Conservation (phyloP, 1,140 invertebrate genomes). For the Penaeus japonicus region DNA sequence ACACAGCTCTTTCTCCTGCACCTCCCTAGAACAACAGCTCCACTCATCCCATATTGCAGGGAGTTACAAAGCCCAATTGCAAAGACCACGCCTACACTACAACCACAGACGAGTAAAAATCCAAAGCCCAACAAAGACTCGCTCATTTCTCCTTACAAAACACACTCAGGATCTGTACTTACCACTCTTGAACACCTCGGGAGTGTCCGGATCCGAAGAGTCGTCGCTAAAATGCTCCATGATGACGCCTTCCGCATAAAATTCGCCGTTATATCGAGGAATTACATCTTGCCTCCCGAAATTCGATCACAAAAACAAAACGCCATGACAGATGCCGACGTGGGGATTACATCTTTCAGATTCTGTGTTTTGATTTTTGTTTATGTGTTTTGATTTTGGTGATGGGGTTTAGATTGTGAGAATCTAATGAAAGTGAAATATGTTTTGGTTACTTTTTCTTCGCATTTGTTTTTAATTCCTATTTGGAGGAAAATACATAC, state of each 20-base stretch:
- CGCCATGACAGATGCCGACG: slow-evolving; percentile 42
- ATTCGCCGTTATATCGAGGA: not conserved
- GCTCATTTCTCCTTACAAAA: not conserved
- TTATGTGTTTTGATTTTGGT: not conserved
- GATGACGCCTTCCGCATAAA: slow-evolving; percentile 7
- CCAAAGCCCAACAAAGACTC: not conserved
- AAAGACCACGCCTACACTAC: no score
- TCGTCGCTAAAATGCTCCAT: slow-evolving; percentile 53
- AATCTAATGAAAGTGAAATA: no score
- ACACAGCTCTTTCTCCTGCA: no score
- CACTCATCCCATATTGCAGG: no score
- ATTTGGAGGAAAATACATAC: no score
- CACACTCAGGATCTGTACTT: slow-evolving; percentile 1
- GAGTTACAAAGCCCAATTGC: no score
- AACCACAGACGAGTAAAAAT: no score
- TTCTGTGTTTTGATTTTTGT: not conserved
- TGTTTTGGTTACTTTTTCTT: no score
- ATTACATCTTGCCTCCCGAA: slow-evolving; percentile 33
- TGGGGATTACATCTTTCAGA: not conserved
- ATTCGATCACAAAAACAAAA: slow-evolving; percentile 51
- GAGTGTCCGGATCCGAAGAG: slow-evolving; percentile 48
- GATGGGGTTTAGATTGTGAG: not conserved
- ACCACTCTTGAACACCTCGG: slow-evolving; percentile 52
- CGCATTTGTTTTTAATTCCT: no score
- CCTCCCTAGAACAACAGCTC: no score